Evolutionary conservation across 2,888 invertebrate genomes (phyloP), one percentile per base, ranked within the genome.

Genomic region (Pheosia tremula): DNA sequence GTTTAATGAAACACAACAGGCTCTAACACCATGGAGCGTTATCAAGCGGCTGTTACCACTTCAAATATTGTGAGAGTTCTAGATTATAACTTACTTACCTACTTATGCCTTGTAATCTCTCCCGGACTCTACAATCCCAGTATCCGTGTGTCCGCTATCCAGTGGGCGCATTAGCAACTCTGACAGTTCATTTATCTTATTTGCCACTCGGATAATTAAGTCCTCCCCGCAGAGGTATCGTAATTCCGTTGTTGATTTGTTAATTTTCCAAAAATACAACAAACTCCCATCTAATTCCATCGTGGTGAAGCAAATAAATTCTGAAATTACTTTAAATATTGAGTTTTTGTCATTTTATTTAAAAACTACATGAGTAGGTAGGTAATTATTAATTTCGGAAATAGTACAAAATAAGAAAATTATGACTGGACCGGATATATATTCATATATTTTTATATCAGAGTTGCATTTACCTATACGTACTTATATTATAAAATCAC

Each of bases 111-210:
- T 24, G 24, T n/a, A n/a, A 11, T 47, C n/a, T 47, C 4, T 47
- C 3, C 4, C 47, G 47, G 4, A n/a, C 37, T 54, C 54, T 11
- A 10, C 56, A 45, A 52, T 60, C 69, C 45, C 43, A 45, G 52
- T 39, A 66, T 36, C 73, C 68, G 78, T 83, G 71, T 80, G 82
- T 84, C 77, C 67, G 75, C 73, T 74, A 82, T 79, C 82, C 83
- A 79, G 78, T 71, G 78, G 70, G 70, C 76, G 81, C 86, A 89
- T 89, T 88, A 89, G 87, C 84, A 77, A 79, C 84, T 80, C 82
- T 86, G 91, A 91, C 90, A 91, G 87, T 88, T 86, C 89, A 90
- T 91, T 88, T 85, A 89, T 91, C 91, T 90, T 91, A 86, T 90
- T 89, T 88, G 86, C 87, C 85, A 83, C 83, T 85, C 83, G 85